phyloP scores from a whole-genome alignment of 1,140 invertebrate species.

The Ylistrum balloti region DNA sequence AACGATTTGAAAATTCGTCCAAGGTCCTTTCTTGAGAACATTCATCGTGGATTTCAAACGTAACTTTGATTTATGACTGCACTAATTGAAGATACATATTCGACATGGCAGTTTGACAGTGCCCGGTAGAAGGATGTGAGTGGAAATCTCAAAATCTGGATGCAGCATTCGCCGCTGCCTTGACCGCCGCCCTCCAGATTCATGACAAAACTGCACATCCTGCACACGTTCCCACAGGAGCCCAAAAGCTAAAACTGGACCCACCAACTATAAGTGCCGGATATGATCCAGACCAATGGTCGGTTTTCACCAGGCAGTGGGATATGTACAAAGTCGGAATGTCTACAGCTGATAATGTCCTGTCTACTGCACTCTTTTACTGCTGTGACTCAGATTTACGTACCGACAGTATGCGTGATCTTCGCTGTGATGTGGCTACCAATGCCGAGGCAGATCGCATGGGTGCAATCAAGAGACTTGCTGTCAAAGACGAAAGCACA shows the following conservation, averaged over 20 bases:
- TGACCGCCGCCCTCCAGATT: conserved; percentile 60
- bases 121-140: conserved; percentile 59
- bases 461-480: neutral
- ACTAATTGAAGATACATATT: no score
- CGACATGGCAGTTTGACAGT: conserved; percentile 13
- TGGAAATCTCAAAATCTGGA: conserved; percentile 62
- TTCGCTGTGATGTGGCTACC: neutral
- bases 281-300: conserved; percentile 62
- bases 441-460: neutral
- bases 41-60: no score
- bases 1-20: no score
- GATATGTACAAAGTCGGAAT: conserved; percentile 50
- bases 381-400: conserved; percentile 47
- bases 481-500: no score
- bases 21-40: no score
- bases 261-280: conserved; percentile 46
- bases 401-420: conserved; percentile 42
- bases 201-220: conserved; percentile 60
- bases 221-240: conserved; percentile 1
- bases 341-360: neutral
- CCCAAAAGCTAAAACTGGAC: conserved; percentile 57
- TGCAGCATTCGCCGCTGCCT: conserved; percentile 56
- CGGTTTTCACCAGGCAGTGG: conserved; percentile 56
- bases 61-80: no score
- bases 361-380: conserved; percentile 54